Evolutionary conservation across 2,888 invertebrate genomes (phyloP).

Genomic region (Candidula unifasciata): DNA sequence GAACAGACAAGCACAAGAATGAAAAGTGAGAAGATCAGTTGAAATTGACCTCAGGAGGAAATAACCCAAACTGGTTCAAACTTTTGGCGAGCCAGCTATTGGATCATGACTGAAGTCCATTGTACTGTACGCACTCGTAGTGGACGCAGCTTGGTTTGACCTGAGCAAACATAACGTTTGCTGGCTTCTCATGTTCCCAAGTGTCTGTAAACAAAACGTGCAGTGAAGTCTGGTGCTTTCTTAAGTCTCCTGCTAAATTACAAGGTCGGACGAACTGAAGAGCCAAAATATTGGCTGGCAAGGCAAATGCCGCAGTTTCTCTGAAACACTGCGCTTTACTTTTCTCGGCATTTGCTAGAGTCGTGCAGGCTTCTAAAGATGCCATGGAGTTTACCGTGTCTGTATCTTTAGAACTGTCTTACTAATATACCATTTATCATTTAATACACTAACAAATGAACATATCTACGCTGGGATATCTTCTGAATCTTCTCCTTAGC

Average conservation of each 20-base stretch:
- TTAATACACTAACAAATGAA: no score
- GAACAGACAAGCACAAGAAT: no score
- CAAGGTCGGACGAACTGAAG: neutral
- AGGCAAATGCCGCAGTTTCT: neutral
- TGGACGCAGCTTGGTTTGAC: conserved; percentile 9
- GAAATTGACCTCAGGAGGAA: neutral
- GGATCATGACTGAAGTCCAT: conserved; percentile 11
- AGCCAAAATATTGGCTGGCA: neutral
- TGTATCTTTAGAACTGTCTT: no score
- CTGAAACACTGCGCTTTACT: neutral
- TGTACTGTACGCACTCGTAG: neutral
- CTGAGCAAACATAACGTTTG: conserved; percentile 18
- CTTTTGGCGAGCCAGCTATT: neutral
- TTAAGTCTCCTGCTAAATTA: conserved; percentile 16
- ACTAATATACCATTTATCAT: no score
- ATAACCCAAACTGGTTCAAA: neutral
- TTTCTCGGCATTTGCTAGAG: neutral
- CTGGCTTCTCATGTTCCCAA: conserved; percentile 1
- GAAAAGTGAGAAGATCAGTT: no score
- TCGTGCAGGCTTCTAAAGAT: neutral
- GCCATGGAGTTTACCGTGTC: no score
- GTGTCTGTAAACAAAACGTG: conserved; percentile 1
- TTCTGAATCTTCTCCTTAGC: no score
- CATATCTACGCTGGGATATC: no score
- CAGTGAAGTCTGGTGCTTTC: neutral